Conservation (phyloP, 2,888 invertebrate genomes). For the Endomychus coccineus region DNA sequence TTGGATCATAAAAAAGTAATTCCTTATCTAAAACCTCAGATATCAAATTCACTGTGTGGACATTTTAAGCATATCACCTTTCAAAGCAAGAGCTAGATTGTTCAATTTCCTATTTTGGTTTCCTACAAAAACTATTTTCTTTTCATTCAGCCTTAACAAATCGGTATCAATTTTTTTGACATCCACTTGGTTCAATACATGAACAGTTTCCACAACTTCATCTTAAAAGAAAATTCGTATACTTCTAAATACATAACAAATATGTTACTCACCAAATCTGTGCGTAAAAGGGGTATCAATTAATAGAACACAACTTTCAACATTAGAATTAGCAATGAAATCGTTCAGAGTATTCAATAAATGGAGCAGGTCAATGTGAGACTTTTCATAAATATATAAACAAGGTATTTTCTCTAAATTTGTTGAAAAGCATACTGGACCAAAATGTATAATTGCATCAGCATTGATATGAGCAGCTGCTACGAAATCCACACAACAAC, state of each 20-base stretch:
- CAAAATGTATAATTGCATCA: constrained; percentile 86
- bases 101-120: constrained; percentile 45
- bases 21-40: constrained; percentile 4
- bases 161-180: no score
- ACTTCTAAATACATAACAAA: not conserved
- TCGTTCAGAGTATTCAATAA: constrained; percentile 27
- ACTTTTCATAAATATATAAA: constrained; percentile 62
- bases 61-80: constrained; percentile 15
- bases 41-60: constrained; percentile 3
- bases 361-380: constrained; percentile 46
- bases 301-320: constrained; percentile 56
- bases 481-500: constrained; percentile 85
- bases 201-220: no score
- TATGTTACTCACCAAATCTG: constrained; percentile 47
- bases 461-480: constrained; percentile 82
- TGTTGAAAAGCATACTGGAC: constrained; percentile 77
- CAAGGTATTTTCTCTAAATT: constrained; percentile 65
- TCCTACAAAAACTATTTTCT: constrained; percentile 48
- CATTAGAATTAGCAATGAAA: constrained; percentile 39
- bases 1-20: constrained; percentile 9
- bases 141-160: no score
- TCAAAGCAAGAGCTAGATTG: constrained; percentile 45
- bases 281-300: constrained; percentile 63
- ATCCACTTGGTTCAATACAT: no score
- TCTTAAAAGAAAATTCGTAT: no score